Evolutionary conservation across 1,140 invertebrate species (phyloP).

Genomic region (Coboldia fuscipes): DNA sequence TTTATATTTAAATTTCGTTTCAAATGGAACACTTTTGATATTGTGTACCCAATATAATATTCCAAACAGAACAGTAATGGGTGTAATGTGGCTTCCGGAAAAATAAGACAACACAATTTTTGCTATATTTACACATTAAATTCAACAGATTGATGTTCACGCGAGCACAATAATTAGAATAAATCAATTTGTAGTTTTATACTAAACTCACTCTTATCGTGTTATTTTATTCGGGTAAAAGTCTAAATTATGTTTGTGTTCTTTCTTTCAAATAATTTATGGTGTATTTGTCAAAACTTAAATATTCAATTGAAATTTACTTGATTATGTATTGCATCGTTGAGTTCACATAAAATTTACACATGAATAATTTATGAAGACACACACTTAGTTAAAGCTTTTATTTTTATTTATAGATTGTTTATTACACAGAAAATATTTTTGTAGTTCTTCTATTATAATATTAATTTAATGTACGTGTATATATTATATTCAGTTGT

Average conservation of each 20-base stretch:
- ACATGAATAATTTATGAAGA: too few relatives aligned
- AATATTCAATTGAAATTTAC: not conserved
- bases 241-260: not conserved
- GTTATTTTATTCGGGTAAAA: not conserved
- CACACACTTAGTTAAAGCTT: too few relatives aligned
- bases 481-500: too few relatives aligned
- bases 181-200: not conserved
- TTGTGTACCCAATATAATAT: conserved; percentile 4
- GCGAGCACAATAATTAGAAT: not conserved
- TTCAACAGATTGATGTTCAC: not conserved
- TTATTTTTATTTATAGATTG: too few relatives aligned
- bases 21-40: conserved; percentile 4
- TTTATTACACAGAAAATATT: too few relatives aligned
- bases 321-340: conserved; percentile 1
- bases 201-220: not conserved
- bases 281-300: not conserved
- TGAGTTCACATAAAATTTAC: conserved; percentile 1
- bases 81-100: conserved; percentile 5
- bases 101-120: conserved; percentile 4
- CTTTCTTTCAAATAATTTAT: not conserved
- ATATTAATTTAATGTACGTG: too few relatives aligned
- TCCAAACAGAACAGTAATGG: conserved; percentile 5
- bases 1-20: not conserved
- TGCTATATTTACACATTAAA: conserved; percentile 2
- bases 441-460: too few relatives aligned